Conservation (phyloP, 2,113 vertebrate genomes). For the Nesogale talazaci region DNA sequence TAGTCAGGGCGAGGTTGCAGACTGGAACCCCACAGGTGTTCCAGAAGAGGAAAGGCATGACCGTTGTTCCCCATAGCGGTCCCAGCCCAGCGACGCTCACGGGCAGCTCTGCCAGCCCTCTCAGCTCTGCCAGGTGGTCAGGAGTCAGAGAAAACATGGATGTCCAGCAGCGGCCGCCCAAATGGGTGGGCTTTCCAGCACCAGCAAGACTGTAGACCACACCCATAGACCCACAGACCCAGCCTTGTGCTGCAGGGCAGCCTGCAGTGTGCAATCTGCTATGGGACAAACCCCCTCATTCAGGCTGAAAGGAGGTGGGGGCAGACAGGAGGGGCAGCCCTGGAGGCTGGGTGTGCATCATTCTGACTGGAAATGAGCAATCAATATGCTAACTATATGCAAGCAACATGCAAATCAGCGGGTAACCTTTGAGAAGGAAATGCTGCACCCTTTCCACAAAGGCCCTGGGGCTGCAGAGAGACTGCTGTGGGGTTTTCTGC, state of each 20-base stretch:
- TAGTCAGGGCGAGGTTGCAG: no score
- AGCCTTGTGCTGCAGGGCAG: not conserved
- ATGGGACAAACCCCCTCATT: not conserved
- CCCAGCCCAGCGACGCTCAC: not conserved
- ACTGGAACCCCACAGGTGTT: not conserved
- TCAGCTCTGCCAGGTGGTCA: not conserved
- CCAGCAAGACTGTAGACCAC: rapidly evolving
- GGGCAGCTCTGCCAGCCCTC: not conserved
- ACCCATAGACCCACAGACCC: not conserved
- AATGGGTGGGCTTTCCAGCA: not conserved
- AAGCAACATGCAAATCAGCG: not conserved
- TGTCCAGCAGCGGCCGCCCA: not conserved
- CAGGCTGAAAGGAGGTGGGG: no score
- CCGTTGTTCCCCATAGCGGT: not conserved
- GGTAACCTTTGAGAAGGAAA: conserved; percentile 25
- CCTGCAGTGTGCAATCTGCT: not conserved
- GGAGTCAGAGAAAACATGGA: not conserved
- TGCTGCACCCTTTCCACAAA: not conserved
- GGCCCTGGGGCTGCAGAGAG: not conserved
- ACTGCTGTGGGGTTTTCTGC: rapidly evolving
- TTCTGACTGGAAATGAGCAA: conserved; percentile 29
- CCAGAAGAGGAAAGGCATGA: not conserved
- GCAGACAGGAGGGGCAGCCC: not conserved
- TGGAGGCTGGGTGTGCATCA: not conserved
- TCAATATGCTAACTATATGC: conserved; percentile 36